A percentile compares a stretch with the other conserved stretches of the same genome.
These are phyloP conservation scores for Mesorhabditis belari DNA, from an alignment of 2,888 invertebrate species.

Conservation along the genomic window DNA sequence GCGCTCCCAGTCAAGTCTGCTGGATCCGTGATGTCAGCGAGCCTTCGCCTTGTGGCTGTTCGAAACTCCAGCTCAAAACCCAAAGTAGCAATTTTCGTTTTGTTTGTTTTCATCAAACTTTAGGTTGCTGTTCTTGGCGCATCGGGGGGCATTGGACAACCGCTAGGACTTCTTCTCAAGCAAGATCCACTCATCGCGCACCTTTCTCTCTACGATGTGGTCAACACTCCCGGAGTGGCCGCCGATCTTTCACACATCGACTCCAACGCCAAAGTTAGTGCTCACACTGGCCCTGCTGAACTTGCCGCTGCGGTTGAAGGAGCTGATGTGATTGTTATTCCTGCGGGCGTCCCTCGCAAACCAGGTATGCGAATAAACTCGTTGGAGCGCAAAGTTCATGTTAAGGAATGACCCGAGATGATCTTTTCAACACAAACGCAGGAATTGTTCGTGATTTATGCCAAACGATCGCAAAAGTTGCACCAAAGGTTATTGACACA, in stretches of 20 bases:
- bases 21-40: constrained; percentile 16
- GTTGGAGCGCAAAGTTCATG: too few relatives aligned
- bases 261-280: constrained; percentile 67
- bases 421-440: constrained; percentile 97
- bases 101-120: not conserved
- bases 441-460: constrained; percentile 85
- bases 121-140: constrained; percentile 95
- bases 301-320: constrained; percentile 71
- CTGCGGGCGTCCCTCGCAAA: constrained; percentile 95
- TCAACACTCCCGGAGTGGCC: constrained; percentile 88
- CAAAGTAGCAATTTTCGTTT: constrained; percentile 13
- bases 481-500: too few relatives aligned
- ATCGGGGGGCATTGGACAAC: constrained; percentile 94
- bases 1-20: constrained; percentile 25
- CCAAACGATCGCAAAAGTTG: constrained; percentile 69
- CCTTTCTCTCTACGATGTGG: constrained; percentile 84
- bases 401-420: constrained; percentile 81
- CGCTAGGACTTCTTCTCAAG: constrained; percentile 82
- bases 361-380: too few relatives aligned
- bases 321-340: constrained; percentile 82
- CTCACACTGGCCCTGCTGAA: constrained; percentile 68
- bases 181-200: constrained; percentile 66
- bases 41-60: constrained; percentile 21
- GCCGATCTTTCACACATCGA: constrained; percentile 95
- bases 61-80: constrained; percentile 33